Evolutionary conservation across 2,113 vertebrate species (phyloP).

Genomic region (Scolopax mira): DNA sequence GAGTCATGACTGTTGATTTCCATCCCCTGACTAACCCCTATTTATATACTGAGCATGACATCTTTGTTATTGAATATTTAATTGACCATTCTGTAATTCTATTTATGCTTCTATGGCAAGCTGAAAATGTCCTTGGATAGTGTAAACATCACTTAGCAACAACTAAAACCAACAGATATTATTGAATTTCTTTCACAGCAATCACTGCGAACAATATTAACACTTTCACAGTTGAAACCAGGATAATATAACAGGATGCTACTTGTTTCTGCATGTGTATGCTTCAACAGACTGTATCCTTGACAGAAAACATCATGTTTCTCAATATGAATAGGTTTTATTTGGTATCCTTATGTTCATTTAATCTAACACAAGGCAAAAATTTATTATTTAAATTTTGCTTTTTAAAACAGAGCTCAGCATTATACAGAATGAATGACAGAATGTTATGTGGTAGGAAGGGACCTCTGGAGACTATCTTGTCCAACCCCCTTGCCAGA

Average conservation of each 20-base stretch:
- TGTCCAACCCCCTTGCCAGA: too few species aligned
- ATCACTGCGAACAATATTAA: neutral
- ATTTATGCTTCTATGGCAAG: neutral
- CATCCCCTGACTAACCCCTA: neutral
- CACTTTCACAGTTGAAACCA: neutral
- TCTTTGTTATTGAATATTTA: neutral
- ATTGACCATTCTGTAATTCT: neutral
- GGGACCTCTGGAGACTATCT: too few species aligned
- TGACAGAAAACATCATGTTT: neutral
- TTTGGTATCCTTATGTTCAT: neutral
- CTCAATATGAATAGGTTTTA: neutral
- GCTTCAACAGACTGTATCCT: neutral
- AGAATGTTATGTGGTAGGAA: too few species aligned
- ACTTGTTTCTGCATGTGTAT: neutral
- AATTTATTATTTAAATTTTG: neutral
- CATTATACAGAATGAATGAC: too few species aligned
- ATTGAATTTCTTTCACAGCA: neutral
- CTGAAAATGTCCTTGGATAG: neutral
- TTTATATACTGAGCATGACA: neutral
- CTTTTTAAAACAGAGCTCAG: neutral
- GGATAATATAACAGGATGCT: neutral
- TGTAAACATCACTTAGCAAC: neutral
- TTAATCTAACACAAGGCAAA: neutral
- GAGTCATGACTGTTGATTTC: neutral
- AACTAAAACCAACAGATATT: neutral